Percentiles rank a stretch among this genome's conserved stretches.
Conservation (phyloP, 30 jellyfish, hydroid and myxozoan species). For the Aurelia sp. region DNA sequence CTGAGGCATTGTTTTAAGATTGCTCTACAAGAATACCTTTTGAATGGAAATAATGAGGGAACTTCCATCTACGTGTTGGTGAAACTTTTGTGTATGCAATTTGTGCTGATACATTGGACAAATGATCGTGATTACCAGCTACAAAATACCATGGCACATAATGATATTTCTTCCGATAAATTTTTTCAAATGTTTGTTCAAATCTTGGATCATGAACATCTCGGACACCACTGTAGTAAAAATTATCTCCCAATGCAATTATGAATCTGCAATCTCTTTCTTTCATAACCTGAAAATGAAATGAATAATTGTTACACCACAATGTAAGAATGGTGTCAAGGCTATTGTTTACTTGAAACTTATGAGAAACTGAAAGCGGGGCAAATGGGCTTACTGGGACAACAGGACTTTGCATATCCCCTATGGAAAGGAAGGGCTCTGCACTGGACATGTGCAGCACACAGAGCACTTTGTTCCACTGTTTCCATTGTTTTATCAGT, state of each 20-base stretch:
- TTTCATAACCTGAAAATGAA: conserved; percentile 55
- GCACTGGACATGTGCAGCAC: too few relatives aligned
- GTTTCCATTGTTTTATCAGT: too few relatives aligned
- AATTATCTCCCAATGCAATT: conserved; percentile 92
- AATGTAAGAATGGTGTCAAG: too few relatives aligned
- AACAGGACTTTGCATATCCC: too few relatives aligned
- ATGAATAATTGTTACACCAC: not conserved
- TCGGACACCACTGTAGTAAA: conserved; percentile 85
- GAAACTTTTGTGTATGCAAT: conserved; percentile 86
- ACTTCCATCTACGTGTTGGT: conserved; percentile 65
- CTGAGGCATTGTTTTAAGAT: too few relatives aligned
- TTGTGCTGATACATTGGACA: conserved; percentile 90
- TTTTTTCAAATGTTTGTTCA: conserved; percentile 81
- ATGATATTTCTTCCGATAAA: conserved; percentile 68
- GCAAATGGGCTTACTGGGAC: too few relatives aligned
- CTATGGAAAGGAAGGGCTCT: too few relatives aligned
- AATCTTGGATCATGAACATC: conserved; percentile 91
- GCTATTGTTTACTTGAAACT: too few relatives aligned
- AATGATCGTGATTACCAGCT: conserved; percentile 98
- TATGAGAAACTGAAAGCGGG: too few relatives aligned
- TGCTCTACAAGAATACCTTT: too few relatives aligned
- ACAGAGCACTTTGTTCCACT: too few relatives aligned
- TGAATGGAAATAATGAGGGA: conserved; percentile 81
- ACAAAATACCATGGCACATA: conserved; percentile 94
- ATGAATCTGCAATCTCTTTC: conserved; percentile 73